These are phyloP conservation scores for Limnephilus auricula DNA, from an alignment of 2,888 invertebrate genomes.

Conservation along the genomic window DNA sequence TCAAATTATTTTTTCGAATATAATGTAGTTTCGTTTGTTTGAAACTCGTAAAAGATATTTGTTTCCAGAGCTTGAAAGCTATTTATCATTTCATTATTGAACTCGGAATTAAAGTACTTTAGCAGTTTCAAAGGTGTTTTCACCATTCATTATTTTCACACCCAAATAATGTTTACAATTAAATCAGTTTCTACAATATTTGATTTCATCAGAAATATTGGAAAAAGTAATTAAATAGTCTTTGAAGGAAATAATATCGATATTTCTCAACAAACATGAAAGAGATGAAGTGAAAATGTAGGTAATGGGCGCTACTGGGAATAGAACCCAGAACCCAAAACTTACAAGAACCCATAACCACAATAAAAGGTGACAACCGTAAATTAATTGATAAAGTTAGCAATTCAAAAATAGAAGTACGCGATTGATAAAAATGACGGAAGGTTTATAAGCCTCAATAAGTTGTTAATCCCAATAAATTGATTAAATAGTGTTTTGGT, in stretches of 20 bases:
- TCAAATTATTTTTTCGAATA: constrained; percentile 48
- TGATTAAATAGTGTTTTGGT: too few relatives aligned
- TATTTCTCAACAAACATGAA: too few relatives aligned
- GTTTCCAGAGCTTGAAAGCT: background rate
- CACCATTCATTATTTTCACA: background rate
- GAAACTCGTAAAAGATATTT: background rate
- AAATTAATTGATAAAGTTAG: too few relatives aligned
- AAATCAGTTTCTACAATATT: background rate
- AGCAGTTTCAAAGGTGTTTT: background rate
- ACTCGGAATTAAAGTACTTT: background rate
- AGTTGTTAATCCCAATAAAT: too few relatives aligned
- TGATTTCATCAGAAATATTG: background rate
- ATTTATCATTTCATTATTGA: constrained; percentile 9
- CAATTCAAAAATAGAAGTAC: too few relatives aligned
- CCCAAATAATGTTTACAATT: background rate
- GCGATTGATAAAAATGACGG: too few relatives aligned
- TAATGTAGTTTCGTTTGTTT: constrained; percentile 49
- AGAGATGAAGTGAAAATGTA: too few relatives aligned
- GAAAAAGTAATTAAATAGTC: background rate
- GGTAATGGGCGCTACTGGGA: too few relatives aligned
- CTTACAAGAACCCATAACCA: too few relatives aligned
- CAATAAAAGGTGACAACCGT: too few relatives aligned
- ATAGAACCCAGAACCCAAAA: too few relatives aligned
- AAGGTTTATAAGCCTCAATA: too few relatives aligned
- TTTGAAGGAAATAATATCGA: background rate